These are phyloP conservation scores for Nothoprocta perdicaria DNA, from an alignment of 2,113 vertebrate genomes.

Conservation along the genomic window DNA sequence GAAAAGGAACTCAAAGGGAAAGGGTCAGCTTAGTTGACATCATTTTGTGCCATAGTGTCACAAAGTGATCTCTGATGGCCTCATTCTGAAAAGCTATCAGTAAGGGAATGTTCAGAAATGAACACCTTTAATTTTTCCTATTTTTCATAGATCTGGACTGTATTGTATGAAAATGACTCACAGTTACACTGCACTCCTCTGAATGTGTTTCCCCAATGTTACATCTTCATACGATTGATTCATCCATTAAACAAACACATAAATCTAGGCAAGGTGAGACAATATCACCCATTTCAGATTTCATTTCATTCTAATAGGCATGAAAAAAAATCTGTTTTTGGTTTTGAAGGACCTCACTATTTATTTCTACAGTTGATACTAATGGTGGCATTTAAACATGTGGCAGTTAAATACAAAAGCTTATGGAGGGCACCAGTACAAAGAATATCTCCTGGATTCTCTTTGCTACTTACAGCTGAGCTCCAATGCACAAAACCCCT, in stretches of 20 bases:
- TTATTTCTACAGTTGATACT: slow-evolving; percentile 7
- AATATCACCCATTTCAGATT: background rate
- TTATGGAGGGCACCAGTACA: slow-evolving; percentile 7
- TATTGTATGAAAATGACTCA: background rate
- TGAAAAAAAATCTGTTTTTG: background rate
- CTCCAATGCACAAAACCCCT: slow-evolving; percentile 56
- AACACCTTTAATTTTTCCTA: background rate
- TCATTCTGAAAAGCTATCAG: background rate
- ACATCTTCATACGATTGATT: background rate
- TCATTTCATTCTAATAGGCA: slow-evolving; percentile 1
- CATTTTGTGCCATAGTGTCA: too few relatives aligned
- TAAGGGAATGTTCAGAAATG: background rate
- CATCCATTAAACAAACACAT: slow-evolving; percentile 32
- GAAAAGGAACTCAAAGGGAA: background rate
- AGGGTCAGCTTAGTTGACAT: background rate
- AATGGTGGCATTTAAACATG: slow-evolving; percentile 7
- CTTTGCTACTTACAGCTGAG: slow-evolving; percentile 64
- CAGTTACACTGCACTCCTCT: background rate
- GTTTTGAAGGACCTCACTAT: background rate
- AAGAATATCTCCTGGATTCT: background rate
- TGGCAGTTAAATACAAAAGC: slow-evolving; percentile 24
- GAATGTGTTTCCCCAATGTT: background rate
- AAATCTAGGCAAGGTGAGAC: background rate
- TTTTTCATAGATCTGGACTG: background rate
- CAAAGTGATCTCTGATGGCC: background rate